Evolutionary conservation across 2,797 vertebrate species (phyloP).

Genomic region (Ataeniobius toweri): DNA sequence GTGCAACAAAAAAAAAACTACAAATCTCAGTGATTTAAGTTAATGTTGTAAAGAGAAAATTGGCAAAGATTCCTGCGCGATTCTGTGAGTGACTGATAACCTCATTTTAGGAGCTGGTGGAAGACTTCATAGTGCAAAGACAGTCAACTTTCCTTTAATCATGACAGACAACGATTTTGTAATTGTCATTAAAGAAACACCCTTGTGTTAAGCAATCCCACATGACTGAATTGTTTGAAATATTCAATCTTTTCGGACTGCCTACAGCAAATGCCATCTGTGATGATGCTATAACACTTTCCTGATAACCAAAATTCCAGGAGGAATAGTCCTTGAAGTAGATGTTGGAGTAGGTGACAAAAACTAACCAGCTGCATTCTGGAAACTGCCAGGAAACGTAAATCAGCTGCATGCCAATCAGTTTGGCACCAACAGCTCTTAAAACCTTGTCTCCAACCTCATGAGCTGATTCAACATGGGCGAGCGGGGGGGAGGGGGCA

Average conservation of each 20-base stretch:
- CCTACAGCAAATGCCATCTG: not conserved
- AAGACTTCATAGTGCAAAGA: not conserved
- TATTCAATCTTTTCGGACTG: not conserved
- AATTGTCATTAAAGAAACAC: not conserved
- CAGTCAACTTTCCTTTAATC: not conserved
- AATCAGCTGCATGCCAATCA: slow-evolving; percentile 58
- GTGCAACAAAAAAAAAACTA: not conserved
- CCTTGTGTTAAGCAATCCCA: not conserved
- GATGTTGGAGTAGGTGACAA: slow-evolving; percentile 43
- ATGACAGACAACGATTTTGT: not conserved
- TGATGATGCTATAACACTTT: not conserved
- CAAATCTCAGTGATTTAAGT: not conserved
- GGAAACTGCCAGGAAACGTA: slow-evolving; percentile 36
- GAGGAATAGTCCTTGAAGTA: slow-evolving; percentile 26
- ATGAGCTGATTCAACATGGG: slow-evolving; percentile 22
- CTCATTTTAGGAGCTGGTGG: not conserved
- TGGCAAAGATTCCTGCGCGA: not conserved
- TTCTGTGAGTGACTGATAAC: not conserved
- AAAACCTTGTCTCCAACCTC: slow-evolving; percentile 41
- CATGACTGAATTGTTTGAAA: not conserved
- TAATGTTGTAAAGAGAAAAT: not conserved
- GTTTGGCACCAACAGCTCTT: slow-evolving; percentile 45
- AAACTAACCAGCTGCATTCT: slow-evolving; percentile 52
- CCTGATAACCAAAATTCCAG: not conserved
- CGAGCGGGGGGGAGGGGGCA: not conserved